Evolutionary conservation across 1,140 invertebrate species (phyloP).

Genomic region (Drosophila busckii): DNA sequence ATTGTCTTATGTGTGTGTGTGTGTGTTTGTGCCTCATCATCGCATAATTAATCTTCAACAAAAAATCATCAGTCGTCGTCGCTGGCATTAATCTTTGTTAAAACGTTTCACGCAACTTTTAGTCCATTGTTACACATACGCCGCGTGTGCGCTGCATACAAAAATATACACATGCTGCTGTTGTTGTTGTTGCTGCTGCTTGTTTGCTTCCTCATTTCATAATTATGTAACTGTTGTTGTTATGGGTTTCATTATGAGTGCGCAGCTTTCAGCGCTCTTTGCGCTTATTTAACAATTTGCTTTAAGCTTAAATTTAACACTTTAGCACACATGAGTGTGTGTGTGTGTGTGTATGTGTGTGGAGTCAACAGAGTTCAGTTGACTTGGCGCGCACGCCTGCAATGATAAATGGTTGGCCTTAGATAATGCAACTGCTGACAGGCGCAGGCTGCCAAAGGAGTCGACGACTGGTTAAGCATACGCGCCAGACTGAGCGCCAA

Average conservation of each 20-base stretch:
- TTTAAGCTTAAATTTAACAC: constrained; percentile 49
- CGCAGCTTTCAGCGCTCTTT: constrained; percentile 57
- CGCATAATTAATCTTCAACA: constrained; percentile 78
- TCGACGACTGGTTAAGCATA: not conserved
- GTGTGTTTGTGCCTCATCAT: constrained; percentile 67
- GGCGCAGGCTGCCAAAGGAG: constrained; percentile 22
- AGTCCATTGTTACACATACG: constrained; percentile 75
- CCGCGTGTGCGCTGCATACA: constrained; percentile 62
- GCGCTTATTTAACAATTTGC: constrained; percentile 73
- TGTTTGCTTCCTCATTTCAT: constrained; percentile 40
- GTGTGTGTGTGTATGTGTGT: constrained; percentile 9
- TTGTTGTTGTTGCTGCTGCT: constrained; percentile 9
- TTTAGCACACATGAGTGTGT: constrained; percentile 15
- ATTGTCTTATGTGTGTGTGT: constrained; percentile 61
- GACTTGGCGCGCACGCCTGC: too few relatives aligned
- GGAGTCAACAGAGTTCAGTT: constrained; percentile 71
- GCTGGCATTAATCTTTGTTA: constrained; percentile 78
- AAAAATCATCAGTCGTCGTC: constrained; percentile 77
- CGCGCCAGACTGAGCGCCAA: not conserved
- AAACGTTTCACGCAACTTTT: constrained; percentile 77
- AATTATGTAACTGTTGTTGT: constrained; percentile 41
- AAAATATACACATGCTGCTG: constrained; percentile 32
- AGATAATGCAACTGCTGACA: constrained; percentile 75
- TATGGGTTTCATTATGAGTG: constrained; percentile 32
- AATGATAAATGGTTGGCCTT: constrained; percentile 73